Base-by-base conservation (phyloP, 1,140 invertebrate genomes). In the Pseudomyrmex flavicornis region DNA sequence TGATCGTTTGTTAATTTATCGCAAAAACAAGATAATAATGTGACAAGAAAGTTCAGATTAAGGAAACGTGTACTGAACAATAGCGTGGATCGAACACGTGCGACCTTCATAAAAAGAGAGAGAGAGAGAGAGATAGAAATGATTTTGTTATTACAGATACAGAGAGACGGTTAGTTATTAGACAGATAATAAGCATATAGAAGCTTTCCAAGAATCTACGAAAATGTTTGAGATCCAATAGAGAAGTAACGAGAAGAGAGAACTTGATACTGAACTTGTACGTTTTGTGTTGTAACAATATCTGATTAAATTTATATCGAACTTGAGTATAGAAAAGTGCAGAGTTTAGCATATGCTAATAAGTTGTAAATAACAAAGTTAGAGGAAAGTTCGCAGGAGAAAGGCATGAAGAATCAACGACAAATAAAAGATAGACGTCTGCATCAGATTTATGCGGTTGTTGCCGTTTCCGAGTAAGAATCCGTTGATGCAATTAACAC, bases 41-140 rank as follows among this genome's bases (percentile, higher is more conserved):
- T 62, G 73, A 75, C 58, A 74, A 5, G 5, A 62, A 74, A 74
- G 62, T 62, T 13, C 44, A 48, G 44, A 62, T 62, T 5, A 22
- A 22, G 35, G n/a, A 17, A 70, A 10, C 52, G 10, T 52, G 52
- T 61, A 35, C 8, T 59, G 35, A 35, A 35, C 7, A 35, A 35
- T 5, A 7, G 61, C 7, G 26, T 22, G 13, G n/a, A 13, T 12
- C 20, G 8, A 22, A 48, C 58, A 62, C 44, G 20, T 35, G 35
- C 56, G 35, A 56, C 46, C 48, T 52, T 52, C 26, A 15, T 17
- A 26, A 26, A 26, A 26, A 26, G 26, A 44, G 44, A 74, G 1
- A 17, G 20, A 61, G 35, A 35, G 35, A 35, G 5, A 35, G 35
- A 35, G 4, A 35, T 0, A 35, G 35, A 35, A 35, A 35, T 74